Evolutionary conservation across 2,113 vertebrate genomes (phyloP).

Genomic region (Willisornis vidua): DNA sequence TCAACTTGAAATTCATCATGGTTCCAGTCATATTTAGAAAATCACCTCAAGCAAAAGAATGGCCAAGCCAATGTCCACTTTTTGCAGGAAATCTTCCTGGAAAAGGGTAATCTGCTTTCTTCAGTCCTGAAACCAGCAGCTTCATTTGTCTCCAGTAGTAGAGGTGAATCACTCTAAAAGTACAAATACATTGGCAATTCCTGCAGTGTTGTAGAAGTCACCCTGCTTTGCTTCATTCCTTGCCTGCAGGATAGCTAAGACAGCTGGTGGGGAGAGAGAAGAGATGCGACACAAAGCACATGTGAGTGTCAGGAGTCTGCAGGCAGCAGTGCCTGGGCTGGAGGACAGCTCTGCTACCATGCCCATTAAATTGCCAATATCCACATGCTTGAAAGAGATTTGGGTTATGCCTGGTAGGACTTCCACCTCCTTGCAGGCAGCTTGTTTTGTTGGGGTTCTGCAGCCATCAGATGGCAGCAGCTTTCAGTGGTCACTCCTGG

Average conservation of each 20-base stretch:
- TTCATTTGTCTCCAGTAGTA: neutral
- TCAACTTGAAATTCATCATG: neutral
- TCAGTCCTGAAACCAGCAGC: neutral
- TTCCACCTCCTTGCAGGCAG: neutral
- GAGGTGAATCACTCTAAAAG: neutral
- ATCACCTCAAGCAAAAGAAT: neutral
- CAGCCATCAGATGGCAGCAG: conserved; percentile 11
- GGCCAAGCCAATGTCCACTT: neutral
- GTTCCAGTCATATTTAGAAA: neutral
- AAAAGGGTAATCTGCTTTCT: neutral
- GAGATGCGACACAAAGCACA: neutral
- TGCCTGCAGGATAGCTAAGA: neutral
- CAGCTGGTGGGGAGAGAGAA: rapidly evolving
- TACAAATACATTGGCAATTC: neutral
- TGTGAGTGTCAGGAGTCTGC: neutral
- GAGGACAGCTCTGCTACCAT: neutral
- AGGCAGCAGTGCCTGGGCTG: neutral
- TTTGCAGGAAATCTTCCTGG: neutral
- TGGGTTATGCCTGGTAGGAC: neutral
- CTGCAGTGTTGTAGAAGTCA: neutral
- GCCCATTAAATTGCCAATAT: too few relatives aligned
- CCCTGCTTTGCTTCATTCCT: rapidly evolving
- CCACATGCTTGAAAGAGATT: neutral
- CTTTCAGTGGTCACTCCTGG: neutral
- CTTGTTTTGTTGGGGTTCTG: neutral